Evolutionary conservation across 2,797 vertebrate genomes (phyloP).

Genomic region (Hoplostethus atlanticus): DNA sequence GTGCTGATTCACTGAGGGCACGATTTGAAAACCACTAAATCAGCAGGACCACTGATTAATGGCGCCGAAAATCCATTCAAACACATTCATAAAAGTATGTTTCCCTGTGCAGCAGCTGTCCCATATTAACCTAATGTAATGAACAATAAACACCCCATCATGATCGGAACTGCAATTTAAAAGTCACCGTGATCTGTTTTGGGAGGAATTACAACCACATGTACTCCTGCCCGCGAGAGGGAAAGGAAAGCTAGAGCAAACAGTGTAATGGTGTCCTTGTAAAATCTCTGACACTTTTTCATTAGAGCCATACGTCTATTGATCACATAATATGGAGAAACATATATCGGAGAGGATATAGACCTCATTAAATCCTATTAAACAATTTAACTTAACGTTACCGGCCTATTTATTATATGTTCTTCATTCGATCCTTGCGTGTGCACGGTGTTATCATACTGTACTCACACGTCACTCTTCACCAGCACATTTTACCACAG

Average conservation of each 20-base stretch:
- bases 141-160: conserved; percentile 80
- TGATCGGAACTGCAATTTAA: conserved; percentile 75
- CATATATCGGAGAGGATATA: neutral
- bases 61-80: conserved; percentile 64
- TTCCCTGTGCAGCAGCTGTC: conserved; percentile 72
- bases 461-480: conserved; percentile 60
- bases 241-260: conserved; percentile 38
- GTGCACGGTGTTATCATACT: conserved; percentile 10
- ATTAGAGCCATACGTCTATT: too few species aligned
- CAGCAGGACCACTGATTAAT: conserved; percentile 69
- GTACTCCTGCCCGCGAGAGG: conserved; percentile 46
- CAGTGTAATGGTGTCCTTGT: conserved; percentile 25
- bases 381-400: too few species aligned
- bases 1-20: conserved; percentile 48
- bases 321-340: neutral
- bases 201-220: conserved; percentile 76
- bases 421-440: neutral
- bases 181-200: conserved; percentile 57
- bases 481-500: conserved; percentile 59
- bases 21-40: conserved; percentile 55
- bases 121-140: conserved; percentile 75
- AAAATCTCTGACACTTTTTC: neutral
- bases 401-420: neutral
- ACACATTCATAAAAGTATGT: conserved; percentile 65
- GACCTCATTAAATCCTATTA: conserved; percentile 18